Evolutionary conservation across 2,888 invertebrate species (phyloP).

Genomic region (Troilus luridus): DNA sequence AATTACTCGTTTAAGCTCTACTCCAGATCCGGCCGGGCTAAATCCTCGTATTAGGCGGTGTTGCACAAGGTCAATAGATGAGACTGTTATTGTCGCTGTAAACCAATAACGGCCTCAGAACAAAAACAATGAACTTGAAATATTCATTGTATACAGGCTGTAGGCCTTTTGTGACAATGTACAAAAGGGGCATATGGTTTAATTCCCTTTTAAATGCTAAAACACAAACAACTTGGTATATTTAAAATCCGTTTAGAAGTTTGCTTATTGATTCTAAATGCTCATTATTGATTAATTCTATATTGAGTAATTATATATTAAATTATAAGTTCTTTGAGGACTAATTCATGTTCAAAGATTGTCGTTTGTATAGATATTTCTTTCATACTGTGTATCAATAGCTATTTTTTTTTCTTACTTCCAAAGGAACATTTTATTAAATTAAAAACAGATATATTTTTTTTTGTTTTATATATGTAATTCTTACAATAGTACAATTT

Average conservation of each 20-base stretch:
- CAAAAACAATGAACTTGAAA: constrained; percentile 34
- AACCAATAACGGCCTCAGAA: not conserved
- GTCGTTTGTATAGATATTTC: too few species aligned
- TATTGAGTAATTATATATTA: too few species aligned
- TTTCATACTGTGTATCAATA: too few species aligned
- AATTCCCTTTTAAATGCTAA: not conserved
- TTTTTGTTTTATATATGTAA: too few species aligned
- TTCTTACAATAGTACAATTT: too few species aligned
- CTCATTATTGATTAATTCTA: too few species aligned
- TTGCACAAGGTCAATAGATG: not conserved
- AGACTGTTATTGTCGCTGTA: not conserved
- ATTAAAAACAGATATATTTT: too few species aligned
- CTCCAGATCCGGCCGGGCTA: not conserved
- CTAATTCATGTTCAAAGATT: too few species aligned
- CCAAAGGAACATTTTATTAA: too few species aligned
- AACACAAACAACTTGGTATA: not conserved
- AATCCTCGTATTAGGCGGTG: not conserved
- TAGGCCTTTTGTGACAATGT: constrained; percentile 2
- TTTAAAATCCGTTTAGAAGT: not conserved
- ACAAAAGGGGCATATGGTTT: constrained; percentile 10
- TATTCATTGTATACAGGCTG: not conserved
- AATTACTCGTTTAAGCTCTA: constrained; percentile 21
- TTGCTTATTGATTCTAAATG: not conserved
- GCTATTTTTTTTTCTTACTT: too few species aligned
- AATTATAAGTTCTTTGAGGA: too few species aligned